These are phyloP conservation scores for Aulostomus chinensis DNA, from an alignment of 2,797 vertebrate genomes.

Conservation along the genomic window DNA sequence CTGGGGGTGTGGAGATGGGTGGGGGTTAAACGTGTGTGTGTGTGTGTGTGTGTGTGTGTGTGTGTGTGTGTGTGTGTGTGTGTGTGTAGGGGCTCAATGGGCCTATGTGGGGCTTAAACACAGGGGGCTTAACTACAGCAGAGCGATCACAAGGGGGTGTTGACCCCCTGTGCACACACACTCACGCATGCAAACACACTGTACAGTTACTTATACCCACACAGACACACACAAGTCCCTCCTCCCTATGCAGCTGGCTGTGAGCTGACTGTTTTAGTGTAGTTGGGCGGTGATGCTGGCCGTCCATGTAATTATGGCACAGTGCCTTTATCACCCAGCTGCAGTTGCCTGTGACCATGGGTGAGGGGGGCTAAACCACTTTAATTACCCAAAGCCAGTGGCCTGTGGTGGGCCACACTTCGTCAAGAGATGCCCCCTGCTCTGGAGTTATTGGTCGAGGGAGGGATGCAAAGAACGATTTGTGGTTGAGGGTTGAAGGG, in stretches of 20 bases:
- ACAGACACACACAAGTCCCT: slow-evolving; percentile 35
- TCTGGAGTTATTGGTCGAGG: slow-evolving; percentile 53
- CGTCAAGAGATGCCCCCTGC: slow-evolving; percentile 72
- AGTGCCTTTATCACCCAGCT: slow-evolving; percentile 83
- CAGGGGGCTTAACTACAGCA: slow-evolving; percentile 81
- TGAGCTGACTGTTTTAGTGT: slow-evolving; percentile 81
- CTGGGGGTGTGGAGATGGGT: slow-evolving; percentile 52
- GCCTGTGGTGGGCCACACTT: slow-evolving; percentile 80
- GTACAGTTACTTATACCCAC: slow-evolving; percentile 62
- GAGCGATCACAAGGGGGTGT: slow-evolving; percentile 77
- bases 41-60: slow-evolving; percentile 32
- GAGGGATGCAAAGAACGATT: slow-evolving; percentile 44
- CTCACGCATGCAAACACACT: slow-evolving; percentile 33
- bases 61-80: slow-evolving; percentile 23
- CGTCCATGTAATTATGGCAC: slow-evolving; percentile 84
- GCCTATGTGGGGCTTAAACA: slow-evolving; percentile 81
- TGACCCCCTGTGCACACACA: slow-evolving; percentile 59
- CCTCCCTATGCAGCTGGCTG: slow-evolving; percentile 61
- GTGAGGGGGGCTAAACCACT: slow-evolving; percentile 82
- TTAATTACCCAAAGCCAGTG: slow-evolving; percentile 86
- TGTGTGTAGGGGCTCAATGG: slow-evolving; percentile 61
- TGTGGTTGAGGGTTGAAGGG: slow-evolving; percentile 30
- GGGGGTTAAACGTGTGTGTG: slow-evolving; percentile 44
- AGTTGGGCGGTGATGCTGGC: slow-evolving; percentile 78
- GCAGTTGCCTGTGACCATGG: slow-evolving; percentile 83